A percentile compares a stretch with the other conserved stretches of the same genome.
These are phyloP conservation scores for Cremastobaeus sp. DNA, from an alignment of 2,888 invertebrate species.

Conservation along the genomic window DNA sequence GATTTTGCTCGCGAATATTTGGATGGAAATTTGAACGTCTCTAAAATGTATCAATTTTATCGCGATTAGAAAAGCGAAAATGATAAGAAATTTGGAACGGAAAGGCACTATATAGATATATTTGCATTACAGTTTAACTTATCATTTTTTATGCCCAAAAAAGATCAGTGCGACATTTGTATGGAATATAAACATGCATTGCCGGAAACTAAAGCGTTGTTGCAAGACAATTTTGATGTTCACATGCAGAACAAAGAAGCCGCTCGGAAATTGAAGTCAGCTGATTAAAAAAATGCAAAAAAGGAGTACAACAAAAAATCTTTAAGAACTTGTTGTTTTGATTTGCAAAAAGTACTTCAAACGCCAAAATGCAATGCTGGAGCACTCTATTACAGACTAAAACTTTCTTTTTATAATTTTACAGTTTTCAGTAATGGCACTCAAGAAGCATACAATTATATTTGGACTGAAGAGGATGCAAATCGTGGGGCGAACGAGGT, in stretches of 20 bases:
- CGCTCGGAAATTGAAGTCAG: slow-evolving; percentile 47
- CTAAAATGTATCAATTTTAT: slow-evolving; percentile 30
- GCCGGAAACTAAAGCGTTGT: neutral
- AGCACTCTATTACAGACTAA: slow-evolving; percentile 17
- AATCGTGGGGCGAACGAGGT: slow-evolving; percentile 57
- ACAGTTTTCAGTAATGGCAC: slow-evolving; percentile 13
- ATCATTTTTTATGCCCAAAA: slow-evolving; percentile 53
- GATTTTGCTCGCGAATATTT: slow-evolving; percentile 17
- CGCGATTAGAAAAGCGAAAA: neutral
- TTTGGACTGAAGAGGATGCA: slow-evolving; percentile 21
- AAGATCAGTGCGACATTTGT: slow-evolving; percentile 63
- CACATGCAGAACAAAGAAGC: slow-evolving; percentile 55
- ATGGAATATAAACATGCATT: slow-evolving; percentile 12
- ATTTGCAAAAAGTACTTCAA: slow-evolving; percentile 33
- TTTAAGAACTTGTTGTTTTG: slow-evolving; percentile 15
- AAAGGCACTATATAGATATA: slow-evolving; percentile 28
- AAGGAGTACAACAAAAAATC: slow-evolving; percentile 13
- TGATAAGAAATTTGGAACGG: neutral
- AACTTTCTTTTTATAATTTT: slow-evolving; percentile 22
- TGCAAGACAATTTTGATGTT: slow-evolving; percentile 48
- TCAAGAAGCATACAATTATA: slow-evolving; percentile 8
- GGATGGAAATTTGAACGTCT: slow-evolving; percentile 24
- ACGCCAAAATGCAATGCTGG: slow-evolving; percentile 17
- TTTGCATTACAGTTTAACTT: slow-evolving; percentile 35
- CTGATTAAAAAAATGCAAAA: slow-evolving; percentile 16